A percentile compares a stretch with the other conserved stretches of the same genome.
These are phyloP conservation scores for Tetragonisca angustula DNA, from an alignment of 2,888 invertebrate species.

Conservation along the genomic window DNA sequence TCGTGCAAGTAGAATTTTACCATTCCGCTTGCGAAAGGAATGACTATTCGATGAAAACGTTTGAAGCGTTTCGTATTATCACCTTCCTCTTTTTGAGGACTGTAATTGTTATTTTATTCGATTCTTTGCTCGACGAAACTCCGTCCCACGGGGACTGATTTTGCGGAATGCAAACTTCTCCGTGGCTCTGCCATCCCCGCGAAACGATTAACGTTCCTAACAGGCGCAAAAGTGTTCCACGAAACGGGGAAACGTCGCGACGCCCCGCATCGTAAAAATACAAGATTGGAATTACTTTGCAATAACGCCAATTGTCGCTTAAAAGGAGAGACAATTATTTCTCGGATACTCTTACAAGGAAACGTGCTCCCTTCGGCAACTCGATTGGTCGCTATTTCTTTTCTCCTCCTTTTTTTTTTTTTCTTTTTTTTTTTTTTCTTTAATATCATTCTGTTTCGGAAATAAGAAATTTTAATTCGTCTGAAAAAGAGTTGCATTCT, in stretches of 20 bases:
- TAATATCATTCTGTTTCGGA: not conserved
- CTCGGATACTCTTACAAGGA: constrained; percentile 6
- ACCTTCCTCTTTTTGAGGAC: not conserved
- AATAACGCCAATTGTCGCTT: not conserved
- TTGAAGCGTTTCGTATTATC: not conserved
- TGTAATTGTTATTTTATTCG: constrained; percentile 4
- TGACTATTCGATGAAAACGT: not conserved
- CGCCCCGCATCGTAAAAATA: constrained; percentile 30
- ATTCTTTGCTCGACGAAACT: constrained; percentile 19
- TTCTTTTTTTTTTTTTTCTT: not conserved
- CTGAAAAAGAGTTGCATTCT: not conserved
- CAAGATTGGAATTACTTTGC: constrained; percentile 37
- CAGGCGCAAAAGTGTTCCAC: constrained; percentile 68
- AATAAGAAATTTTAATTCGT: not conserved
- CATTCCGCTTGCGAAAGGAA: not conserved
- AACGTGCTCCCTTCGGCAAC: not conserved
- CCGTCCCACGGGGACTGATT: constrained; percentile 45
- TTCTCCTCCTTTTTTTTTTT: not conserved
- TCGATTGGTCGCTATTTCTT: not conserved
- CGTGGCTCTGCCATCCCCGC: constrained; percentile 47
- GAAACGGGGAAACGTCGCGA: constrained; percentile 53
- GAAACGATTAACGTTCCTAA: constrained; percentile 72
- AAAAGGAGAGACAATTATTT: not conserved
- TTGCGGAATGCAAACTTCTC: constrained; percentile 68
- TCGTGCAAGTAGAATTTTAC: not conserved